These are phyloP conservation scores for Pelvicachromis taeniatus DNA, from an alignment of 2,113 vertebrate species.

Conservation along the genomic window DNA sequence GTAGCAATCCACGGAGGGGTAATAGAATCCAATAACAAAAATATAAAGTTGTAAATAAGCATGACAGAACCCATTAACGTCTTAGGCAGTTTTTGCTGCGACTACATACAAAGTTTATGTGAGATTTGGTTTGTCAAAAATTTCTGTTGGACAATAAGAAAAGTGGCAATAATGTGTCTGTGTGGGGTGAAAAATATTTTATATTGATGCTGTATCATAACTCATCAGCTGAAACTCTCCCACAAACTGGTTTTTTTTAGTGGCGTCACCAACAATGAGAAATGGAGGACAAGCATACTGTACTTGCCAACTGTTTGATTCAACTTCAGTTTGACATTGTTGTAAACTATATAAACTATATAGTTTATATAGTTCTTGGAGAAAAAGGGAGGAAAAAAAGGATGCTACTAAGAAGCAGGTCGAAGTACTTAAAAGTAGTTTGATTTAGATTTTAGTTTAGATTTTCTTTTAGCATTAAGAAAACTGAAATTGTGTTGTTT, in stretches of 20 bases:
- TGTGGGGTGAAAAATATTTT: background rate
- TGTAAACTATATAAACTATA: background rate
- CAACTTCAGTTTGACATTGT: background rate
- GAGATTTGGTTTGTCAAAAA: background rate
- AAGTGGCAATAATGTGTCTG: background rate
- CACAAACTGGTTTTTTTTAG: background rate
- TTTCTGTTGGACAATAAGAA: background rate
- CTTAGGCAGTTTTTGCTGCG: background rate
- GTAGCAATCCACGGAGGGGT: too few relatives aligned
- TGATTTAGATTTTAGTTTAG: background rate
- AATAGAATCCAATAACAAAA: background rate
- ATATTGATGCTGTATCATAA: background rate
- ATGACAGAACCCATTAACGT: background rate
- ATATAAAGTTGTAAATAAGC: background rate
- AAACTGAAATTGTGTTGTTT: background rate
- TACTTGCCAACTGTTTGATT: background rate
- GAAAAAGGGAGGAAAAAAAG: accelerated
- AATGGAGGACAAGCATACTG: background rate
- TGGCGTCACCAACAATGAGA: background rate
- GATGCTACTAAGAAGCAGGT: background rate
- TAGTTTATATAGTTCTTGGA: background rate
- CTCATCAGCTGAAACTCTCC: background rate
- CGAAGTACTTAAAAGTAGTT: background rate
- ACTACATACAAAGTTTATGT: background rate
- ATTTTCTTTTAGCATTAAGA: background rate